phyloP scores from a whole-genome alignment of 64 coral and sea anemone genomes.

The Catalaphyllia jardinei region DNA sequence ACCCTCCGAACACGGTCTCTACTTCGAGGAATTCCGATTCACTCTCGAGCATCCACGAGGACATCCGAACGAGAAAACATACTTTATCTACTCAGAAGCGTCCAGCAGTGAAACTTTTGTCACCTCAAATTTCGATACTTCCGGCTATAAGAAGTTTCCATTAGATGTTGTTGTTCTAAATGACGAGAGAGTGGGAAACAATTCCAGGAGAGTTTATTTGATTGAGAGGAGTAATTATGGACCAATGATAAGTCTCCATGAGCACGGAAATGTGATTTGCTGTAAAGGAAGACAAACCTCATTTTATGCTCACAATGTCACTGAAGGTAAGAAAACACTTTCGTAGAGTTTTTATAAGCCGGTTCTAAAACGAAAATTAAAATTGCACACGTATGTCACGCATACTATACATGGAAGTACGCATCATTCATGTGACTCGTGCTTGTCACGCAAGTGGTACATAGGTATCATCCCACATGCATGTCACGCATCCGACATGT shows the following conservation, averaged over 20 bases:
- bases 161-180: not conserved
- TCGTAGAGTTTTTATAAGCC: not conserved
- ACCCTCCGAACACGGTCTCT: not conserved
- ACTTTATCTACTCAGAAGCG: not conserved
- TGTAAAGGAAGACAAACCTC: not conserved
- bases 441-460: no score
- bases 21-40: constrained; percentile 8
- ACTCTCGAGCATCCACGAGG: not conserved
- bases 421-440: no score
- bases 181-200: not conserved
- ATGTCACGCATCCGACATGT: no score
- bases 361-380: not conserved
- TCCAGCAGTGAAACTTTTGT: not conserved
- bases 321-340: not conserved
- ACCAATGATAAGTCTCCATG: not conserved
- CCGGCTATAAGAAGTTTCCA: not conserved
- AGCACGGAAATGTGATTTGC: not conserved
- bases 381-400: no score
- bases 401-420: no score
- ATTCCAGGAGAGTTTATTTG: not conserved
- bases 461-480: no score
- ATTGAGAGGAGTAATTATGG: not conserved
- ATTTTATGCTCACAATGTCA: not conserved
- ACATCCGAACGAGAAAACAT: not conserved
- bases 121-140: not conserved